These are phyloP conservation scores for Pteruthius melanotis DNA, from an alignment of 2,113 vertebrate species.

Conservation along the genomic window DNA sequence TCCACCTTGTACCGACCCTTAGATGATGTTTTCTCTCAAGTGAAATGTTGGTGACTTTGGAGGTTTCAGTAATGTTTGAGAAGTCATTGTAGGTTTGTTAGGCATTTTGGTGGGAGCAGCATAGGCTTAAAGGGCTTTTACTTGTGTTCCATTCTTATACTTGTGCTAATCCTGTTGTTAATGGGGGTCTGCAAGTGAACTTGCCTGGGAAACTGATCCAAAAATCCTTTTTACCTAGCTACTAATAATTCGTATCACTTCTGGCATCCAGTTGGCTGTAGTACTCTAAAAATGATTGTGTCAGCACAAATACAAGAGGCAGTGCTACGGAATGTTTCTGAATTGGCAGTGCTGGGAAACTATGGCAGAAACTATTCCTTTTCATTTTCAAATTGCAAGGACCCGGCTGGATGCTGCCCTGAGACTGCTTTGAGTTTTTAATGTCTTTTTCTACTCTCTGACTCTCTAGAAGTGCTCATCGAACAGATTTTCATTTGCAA, in stretches of 20 bases:
- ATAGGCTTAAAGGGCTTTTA: neutral
- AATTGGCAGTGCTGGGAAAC: neutral
- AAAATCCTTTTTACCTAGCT: neutral
- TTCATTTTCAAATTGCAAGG: neutral
- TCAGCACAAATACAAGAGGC: neutral
- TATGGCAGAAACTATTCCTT: neutral
- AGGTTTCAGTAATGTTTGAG: neutral
- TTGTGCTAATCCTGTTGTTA: neutral
- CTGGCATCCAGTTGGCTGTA: neutral
- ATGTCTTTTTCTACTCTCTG: neutral
- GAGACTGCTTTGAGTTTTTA: neutral
- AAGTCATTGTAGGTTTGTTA: neutral
- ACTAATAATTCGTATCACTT: neutral
- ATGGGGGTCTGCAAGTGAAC: neutral
- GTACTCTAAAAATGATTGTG: neutral
- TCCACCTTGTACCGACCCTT: neutral
- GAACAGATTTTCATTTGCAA: neutral
- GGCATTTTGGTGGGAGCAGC: neutral
- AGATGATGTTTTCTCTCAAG: neutral
- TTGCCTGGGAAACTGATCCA: neutral
- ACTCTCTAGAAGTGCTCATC: rapidly evolving
- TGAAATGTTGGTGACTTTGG: neutral
- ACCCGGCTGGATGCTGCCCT: neutral
- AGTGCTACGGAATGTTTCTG: neutral
- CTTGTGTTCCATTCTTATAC: neutral